Evolutionary conservation across 2,888 invertebrate species (phyloP).

Genomic region (Sarcophaga carnaria): DNA sequence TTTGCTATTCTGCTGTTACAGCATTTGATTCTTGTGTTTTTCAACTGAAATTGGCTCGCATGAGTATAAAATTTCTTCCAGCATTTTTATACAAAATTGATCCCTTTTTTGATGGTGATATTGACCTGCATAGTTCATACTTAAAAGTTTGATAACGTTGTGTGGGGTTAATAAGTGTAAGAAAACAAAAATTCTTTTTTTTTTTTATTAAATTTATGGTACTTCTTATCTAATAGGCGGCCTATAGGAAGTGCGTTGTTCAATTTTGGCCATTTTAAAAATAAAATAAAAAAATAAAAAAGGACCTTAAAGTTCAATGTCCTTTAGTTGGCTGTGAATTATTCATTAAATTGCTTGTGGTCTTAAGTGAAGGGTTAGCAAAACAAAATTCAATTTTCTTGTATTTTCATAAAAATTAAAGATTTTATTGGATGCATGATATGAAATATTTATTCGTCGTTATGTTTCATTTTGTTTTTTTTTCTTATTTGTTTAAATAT

Average conservation of each 20-base stretch:
- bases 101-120: no score
- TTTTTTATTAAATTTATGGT: not conserved
- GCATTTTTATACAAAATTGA: no score
- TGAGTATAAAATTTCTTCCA: no score
- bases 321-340: not conserved
- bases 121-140: no score
- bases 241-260: not conserved
- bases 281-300: not conserved
- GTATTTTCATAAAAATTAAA: no score
- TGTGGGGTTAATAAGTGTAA: no score
- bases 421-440: no score
- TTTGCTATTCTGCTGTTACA: no score
- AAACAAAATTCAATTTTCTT: no score
- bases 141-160: no score
- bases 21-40: no score
- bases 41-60: no score
- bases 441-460: not conserved
- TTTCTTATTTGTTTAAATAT: not conserved
- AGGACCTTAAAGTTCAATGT: not conserved
- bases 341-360: not conserved
- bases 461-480: not conserved
- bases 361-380: not conserved
- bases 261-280: not conserved
- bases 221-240: not conserved
- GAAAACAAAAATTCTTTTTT: not conserved